Conservation (phyloP, 64 coral and sea anemone genomes). For the Dendronephthya gigantea region DNA sequence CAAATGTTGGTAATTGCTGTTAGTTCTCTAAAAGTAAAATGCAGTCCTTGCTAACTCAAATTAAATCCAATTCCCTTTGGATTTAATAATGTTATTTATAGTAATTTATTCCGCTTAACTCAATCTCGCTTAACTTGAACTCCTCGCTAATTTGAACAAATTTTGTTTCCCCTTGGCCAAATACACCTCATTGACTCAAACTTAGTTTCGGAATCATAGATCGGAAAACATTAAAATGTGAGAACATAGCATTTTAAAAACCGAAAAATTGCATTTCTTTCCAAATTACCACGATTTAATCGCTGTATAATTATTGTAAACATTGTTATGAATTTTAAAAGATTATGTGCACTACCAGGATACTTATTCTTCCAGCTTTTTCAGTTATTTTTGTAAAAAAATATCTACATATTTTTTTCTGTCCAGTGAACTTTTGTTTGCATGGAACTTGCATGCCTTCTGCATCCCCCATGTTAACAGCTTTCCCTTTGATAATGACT, state of each 20-base stretch:
- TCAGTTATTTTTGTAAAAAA: constrained; percentile 35
- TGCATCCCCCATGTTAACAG: constrained; percentile 42
- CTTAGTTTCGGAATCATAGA: not conserved
- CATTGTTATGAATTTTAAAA: not conserved
- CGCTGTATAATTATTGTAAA: not conserved
- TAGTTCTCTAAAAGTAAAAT: too few species aligned
- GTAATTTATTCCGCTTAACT: too few species aligned
- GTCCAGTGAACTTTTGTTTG: constrained; percentile 39
- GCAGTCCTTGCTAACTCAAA: not conserved
- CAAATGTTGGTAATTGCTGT: too few species aligned
- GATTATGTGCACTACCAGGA: not conserved
- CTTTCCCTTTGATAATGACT: not conserved
- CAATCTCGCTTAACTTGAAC: too few species aligned
- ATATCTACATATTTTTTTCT: constrained; percentile 44
- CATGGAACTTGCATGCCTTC: constrained; percentile 50
- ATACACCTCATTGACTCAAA: not conserved
- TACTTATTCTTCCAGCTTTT: constrained; percentile 22
- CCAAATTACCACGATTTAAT: not conserved
- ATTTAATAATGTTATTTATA: too few species aligned
- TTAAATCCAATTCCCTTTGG: too few species aligned
- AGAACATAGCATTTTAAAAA: not conserved
- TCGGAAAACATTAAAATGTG: not conserved
- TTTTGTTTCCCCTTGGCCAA: too few species aligned
- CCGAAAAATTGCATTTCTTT: not conserved
- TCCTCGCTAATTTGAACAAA: too few species aligned